Evolutionary conservation across 2,888 invertebrate species (phyloP), one percentile per base, ranked within the genome.

Genomic region (Romanomermis culicivorax): DNA sequence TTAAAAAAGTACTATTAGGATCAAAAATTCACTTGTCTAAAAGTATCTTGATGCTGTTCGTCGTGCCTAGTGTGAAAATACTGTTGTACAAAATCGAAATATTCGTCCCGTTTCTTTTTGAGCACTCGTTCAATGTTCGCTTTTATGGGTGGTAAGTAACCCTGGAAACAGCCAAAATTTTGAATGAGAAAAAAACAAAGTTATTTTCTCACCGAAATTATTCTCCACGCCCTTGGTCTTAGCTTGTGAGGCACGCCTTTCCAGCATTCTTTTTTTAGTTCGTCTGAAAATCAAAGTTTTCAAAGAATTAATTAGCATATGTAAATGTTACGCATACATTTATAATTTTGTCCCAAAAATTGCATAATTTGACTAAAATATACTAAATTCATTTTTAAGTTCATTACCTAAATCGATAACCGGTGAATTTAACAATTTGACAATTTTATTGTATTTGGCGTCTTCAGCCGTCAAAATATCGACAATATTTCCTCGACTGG

Each of bases 191-290:
- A 11, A 36, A 36, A 36, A 36, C 36, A 36, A 36, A 36, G n/a
- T n/a, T n/a, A 45, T 20, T 45, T 45, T 70, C 76, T 73, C 68
- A 79, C 79, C 58, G 78, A 78, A 56, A 80, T 71, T 56, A 81
- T 71, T 68, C 79, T 76, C 80, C 80, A 80, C 2, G 78, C 76
- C 51, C 77, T 74, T 47, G 77, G 75, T 63, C 83, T 76, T 59
- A 88, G 81, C 74, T 83, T 82, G 45, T 82, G 80, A 50, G 95
- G 95, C 63, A 97, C 82, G 24, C 97, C 97, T 54, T 91, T 89
- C 93, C 95, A 99, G 69, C 73, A 71, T 20, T 74, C 64, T 48
- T 66, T 63, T 53, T 66, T 60, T 54, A 75, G 61, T 59, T 72
- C 52, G 25, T 60, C 60, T 55, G 62, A 47, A 53, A 51, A 4